phyloP scores from a whole-genome alignment of 53 echinoderm and acorn worm genomes.

The Paelopatides confundens region DNA sequence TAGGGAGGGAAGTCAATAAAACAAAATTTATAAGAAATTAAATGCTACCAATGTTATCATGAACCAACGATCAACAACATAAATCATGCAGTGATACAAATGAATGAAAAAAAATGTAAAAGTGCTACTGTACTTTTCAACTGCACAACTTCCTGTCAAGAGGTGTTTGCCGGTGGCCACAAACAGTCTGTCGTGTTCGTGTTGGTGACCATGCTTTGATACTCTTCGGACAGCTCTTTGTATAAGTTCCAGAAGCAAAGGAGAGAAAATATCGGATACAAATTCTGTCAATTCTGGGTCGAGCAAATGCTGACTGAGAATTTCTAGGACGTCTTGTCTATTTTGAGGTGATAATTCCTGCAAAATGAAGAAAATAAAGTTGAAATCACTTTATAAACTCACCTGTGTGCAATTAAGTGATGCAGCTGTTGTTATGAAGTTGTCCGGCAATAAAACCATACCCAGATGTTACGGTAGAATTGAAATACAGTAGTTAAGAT shows the following conservation, averaged over 20 bases:
- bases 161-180: slow-evolving; percentile 18
- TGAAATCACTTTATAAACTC: no score
- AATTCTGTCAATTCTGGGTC: slow-evolving; percentile 21
- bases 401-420: no score
- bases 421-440: no score
- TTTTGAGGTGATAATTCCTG: slow-evolving; percentile 50
- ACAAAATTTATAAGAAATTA: no score
- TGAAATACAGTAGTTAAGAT: no score
- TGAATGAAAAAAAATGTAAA: no score
- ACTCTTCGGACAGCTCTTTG: slow-evolving; percentile 5
- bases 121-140: neutral
- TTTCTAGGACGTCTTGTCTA: slow-evolving; percentile 61
- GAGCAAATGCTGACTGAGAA: slow-evolving; percentile 3
- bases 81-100: no score
- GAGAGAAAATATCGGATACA: neutral
- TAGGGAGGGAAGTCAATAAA: no score
- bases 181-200: neutral
- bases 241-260: slow-evolving; percentile 13
- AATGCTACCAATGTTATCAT: no score
- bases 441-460: no score
- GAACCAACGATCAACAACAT: no score
- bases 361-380: neutral
- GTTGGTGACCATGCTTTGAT: neutral
- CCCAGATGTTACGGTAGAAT: no score
- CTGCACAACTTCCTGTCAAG: slow-evolving; percentile 1